Conservation (phyloP, 2,888 invertebrate genomes). For the Eulithis testata region DNA sequence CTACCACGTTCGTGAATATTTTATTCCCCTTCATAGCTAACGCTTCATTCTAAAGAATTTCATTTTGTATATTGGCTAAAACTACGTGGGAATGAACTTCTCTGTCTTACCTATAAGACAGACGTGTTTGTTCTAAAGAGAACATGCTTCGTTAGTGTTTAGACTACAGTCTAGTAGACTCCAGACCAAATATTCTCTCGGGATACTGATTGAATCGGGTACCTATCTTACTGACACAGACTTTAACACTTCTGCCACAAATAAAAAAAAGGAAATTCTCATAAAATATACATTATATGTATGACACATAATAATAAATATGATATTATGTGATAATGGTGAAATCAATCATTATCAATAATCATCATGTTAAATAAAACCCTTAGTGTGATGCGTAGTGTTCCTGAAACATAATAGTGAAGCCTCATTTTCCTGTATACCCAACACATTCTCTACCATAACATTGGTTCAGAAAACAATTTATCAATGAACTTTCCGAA, state of each 20-base stretch:
- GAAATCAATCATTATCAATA: too few relatives aligned
- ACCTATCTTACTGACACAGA: too few relatives aligned
- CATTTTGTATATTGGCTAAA: constrained; percentile 11
- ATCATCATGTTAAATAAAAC: too few relatives aligned
- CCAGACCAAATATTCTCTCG: background rate
- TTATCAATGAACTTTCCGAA: constrained; percentile 48
- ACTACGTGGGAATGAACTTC: background rate
- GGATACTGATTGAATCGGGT: background rate
- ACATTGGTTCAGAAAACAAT: constrained; percentile 13
- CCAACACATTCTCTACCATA: background rate
- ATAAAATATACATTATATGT: background rate
- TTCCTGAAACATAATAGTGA: background rate
- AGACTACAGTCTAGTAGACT: background rate
- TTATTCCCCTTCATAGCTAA: constrained; percentile 30
- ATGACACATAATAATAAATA: background rate
- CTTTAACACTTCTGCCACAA: too few relatives aligned
- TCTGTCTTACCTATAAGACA: background rate
- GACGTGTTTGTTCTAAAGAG: background rate
- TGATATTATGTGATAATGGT: too few relatives aligned
- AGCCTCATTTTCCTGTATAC: background rate
- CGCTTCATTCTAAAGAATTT: background rate
- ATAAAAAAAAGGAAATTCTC: too few relatives aligned
- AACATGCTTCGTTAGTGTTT: background rate
- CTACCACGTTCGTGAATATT: constrained; percentile 37
- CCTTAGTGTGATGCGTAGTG: too few relatives aligned